These are phyloP conservation scores for Biston stratarius DNA, from an alignment of 2,888 invertebrate species.

Conservation along the genomic window DNA sequence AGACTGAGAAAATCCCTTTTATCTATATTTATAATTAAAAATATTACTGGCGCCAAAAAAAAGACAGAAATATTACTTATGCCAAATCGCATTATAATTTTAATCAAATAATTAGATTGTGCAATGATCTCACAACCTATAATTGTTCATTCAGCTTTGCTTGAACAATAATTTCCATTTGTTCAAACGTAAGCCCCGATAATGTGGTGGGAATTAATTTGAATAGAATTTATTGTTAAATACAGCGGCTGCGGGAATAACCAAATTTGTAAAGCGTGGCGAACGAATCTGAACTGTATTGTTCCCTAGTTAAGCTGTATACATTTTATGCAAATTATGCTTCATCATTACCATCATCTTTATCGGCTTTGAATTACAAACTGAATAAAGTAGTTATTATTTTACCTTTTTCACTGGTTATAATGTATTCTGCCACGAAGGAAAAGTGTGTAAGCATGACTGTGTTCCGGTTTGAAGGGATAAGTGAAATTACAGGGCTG, in stretches of 20 bases:
- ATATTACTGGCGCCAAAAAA: no score
- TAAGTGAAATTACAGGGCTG: no score
- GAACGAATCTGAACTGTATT: conserved; percentile 4
- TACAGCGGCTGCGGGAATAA: conserved; percentile 14
- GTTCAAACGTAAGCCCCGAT: conserved; percentile 46
- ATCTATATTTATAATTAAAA: no score
- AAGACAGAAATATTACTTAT: no score
- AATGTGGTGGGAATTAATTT: conserved; percentile 55
- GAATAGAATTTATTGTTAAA: conserved; percentile 38
- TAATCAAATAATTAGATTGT: neutral
- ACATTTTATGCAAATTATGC: neutral
- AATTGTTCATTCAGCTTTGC: conserved; percentile 39
- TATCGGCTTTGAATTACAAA: neutral
- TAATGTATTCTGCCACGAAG: no score
- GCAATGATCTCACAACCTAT: conserved; percentile 13
- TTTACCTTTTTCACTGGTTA: no score
- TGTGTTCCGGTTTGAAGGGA: no score
- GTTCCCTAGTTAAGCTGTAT: neutral
- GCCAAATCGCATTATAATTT: no score
- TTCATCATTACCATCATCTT: neutral
- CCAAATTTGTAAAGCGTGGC: conserved; percentile 3
- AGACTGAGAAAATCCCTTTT: no score
- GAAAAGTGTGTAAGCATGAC: no score
- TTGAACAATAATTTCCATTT: conserved; percentile 49
- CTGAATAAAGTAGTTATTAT: neutral